Base-by-base conservation (phyloP, 1,140 invertebrate genomes). In the Neotoxoptera formosana region DNA sequence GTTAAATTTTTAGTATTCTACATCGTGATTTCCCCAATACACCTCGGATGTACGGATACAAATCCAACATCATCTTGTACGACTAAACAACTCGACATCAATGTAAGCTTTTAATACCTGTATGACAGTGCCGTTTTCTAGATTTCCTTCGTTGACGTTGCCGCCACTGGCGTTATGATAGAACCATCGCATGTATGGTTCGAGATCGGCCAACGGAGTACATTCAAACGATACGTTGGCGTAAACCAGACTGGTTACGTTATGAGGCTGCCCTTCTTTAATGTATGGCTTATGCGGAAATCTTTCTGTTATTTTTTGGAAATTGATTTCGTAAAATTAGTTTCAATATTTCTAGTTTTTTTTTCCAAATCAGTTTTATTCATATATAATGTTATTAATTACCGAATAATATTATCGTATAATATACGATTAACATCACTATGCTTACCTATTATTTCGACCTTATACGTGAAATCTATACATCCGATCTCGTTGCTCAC, bases 401-500 rank as follows among this genome's bases (percentile, higher is more conserved):
- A 67, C 4, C n/a, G n/a, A 67, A 67, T 30, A 30, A 67, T 67
- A 67, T 30, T 60, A 56, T n/a, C n/a, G n/a, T n/a, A n/a, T 30
- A 60, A 25, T 60, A 56, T 25, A 11, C 25, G 25, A 30, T 30
- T 6, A 67, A n/a, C 4, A 17, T 67, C 60, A 30, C 76, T 53
- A 36, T 45, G 95, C 96, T 96, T 95, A 98, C 98, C 97, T 94
- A 97, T 96, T 90, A 98, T 96, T 93, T 97, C 96, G 14, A 98
- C 95, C 93, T 96, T 96, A 94, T 96, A 97, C 1, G 97, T 97
- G 94, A 97, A 97, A 67, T 97, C 96, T 90, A 98, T 97, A 94
- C 97, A 98, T 14, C 97, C 98, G 36, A 97, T 94, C 14, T 95
- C 94, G 95, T 99, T 99, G 95, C 97, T 97, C 14, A 98, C 97